Evolutionary conservation across 2,113 vertebrate species (phyloP), one percentile per base, ranked within the genome.

Genomic region (Ranitomeya variabilis): DNA sequence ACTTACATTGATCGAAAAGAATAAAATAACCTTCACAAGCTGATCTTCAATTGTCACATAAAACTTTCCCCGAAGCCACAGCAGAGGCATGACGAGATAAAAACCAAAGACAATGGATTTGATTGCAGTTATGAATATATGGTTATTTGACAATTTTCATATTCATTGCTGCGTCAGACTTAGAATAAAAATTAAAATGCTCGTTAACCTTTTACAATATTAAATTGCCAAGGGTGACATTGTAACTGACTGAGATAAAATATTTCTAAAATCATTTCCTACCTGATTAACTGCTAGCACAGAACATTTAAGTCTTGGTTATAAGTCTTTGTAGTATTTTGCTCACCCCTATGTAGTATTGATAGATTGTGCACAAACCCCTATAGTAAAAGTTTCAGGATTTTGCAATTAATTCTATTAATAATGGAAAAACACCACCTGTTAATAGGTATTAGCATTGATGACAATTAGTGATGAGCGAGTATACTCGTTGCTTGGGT

Each of bases 111-210:
- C 80, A 83, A 83, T 83, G 60, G 80, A 83, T 62, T 83, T 83
- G 80, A 83, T 83, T 83, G 60, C 31, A 10, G 60, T 64, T 45
- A 83, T 83, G 80, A 83, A 83, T 83, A 66, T 83, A 83, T n/a
- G 31, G 59, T 51, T 57, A 80, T 80, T 80, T 69, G 23, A 69
- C 54, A 83, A 83, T 83, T 69, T 69, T 54, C 64, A 14, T 66
- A 52, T 67, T 83, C 81, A 54, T 52, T 66, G 62, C 45, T 15
- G 45, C 8, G 37, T 67, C 37, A 83, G 21, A 55, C 19, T 15
- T 69, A 13, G 80, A 83, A 83, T 62, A 62, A 69, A 52, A 83
- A 67, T 83, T 83, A 52, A 83, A 83, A 67, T 67, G 19, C 37
- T 83, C 45, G 52, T 67, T 83, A 83, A 83, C 81, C 81, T 83